Evolutionary conservation across 2,797 vertebrate species (phyloP).

Genomic region (Mastacembelus armatus): DNA sequence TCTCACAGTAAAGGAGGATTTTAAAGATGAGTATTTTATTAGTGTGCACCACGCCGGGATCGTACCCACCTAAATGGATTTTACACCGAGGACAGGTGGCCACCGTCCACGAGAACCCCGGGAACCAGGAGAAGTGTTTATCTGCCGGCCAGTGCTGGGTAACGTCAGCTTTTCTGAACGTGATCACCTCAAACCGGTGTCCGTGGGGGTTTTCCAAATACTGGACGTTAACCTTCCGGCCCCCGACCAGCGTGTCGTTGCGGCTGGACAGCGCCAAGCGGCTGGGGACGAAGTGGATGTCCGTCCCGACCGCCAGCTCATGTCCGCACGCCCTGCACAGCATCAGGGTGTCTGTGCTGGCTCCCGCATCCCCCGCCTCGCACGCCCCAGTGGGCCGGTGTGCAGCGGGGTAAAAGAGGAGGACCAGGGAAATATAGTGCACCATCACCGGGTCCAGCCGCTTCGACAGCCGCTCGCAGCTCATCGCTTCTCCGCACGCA

Average conservation of each 20-base stretch:
- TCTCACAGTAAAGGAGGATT: too few species aligned
- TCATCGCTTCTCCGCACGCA: conserved; percentile 29
- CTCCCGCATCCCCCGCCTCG: neutral
- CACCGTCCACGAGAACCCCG: conserved; percentile 70
- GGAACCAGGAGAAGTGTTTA: conserved; percentile 68
- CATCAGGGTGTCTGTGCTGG: conserved; percentile 47
- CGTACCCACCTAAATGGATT: conserved; percentile 69
- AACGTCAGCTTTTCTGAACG: conserved; percentile 73
- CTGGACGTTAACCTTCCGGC: conserved; percentile 58
- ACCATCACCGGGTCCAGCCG: neutral
- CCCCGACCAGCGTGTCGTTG: conserved; percentile 60
- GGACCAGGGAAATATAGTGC: neutral
- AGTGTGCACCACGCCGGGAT: neutral
- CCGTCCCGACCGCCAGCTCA: conserved; percentile 57
- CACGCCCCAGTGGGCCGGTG: conserved; percentile 40
- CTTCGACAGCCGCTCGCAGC: accelerated
- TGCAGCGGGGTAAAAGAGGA: conserved; percentile 17
- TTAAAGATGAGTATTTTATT: neutral
- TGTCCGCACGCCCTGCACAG: conserved; percentile 71
- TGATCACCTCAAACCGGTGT: conserved; percentile 74
- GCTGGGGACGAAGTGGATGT: conserved; percentile 66
- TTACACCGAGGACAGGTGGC: conserved; percentile 74
- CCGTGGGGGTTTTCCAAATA: conserved; percentile 76
- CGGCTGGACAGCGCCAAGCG: conserved; percentile 67
- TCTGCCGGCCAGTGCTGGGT: conserved; percentile 79